Conservation (phyloP, 2,113 vertebrate genomes). For the Toxotes chatareus region DNA sequence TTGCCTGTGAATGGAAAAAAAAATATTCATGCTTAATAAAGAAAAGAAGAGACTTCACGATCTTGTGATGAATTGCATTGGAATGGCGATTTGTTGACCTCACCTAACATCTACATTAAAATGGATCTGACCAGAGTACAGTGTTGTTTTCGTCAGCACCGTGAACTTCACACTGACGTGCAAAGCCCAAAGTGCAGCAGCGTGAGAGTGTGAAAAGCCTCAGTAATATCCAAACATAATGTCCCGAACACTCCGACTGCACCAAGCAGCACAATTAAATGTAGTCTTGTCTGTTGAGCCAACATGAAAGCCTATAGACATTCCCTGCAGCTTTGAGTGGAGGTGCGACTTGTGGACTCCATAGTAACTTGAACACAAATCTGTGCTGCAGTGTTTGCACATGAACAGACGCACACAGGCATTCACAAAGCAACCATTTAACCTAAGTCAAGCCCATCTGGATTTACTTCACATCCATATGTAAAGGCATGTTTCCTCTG, state of each 20-base stretch:
- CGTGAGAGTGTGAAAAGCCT: constrained; percentile 35
- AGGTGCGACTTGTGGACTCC: constrained; percentile 41
- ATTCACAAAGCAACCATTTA: constrained; percentile 64
- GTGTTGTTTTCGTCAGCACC: constrained; percentile 35
- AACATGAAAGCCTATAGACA: constrained; percentile 57
- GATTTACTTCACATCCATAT: constrained; percentile 55
- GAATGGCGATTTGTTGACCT: constrained; percentile 30
- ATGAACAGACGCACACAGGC: constrained; percentile 33
- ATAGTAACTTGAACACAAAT: constrained; percentile 61
- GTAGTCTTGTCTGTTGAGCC: constrained; percentile 15
- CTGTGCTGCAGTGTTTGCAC: constrained; percentile 46
- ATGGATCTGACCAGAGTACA: constrained; percentile 7
- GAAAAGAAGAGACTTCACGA: constrained; percentile 32
- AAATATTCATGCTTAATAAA: constrained; percentile 71
- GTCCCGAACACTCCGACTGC: constrained; percentile 10
- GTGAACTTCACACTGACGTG: constrained; percentile 48
- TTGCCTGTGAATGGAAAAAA: constrained; percentile 62
- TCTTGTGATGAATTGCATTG: constrained; percentile 57
- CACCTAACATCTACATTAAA: constrained; percentile 3
- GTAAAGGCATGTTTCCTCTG: constrained; percentile 64
- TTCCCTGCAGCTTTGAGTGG: constrained; percentile 64
- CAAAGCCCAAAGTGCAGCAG: constrained; percentile 44
- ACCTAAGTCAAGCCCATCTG: constrained; percentile 64
- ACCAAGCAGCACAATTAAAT: constrained; percentile 9
- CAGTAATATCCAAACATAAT: constrained; percentile 50